These are phyloP conservation scores for Tangara arthus DNA, from an alignment of 2,797 vertebrate species.

Conservation along the genomic window DNA sequence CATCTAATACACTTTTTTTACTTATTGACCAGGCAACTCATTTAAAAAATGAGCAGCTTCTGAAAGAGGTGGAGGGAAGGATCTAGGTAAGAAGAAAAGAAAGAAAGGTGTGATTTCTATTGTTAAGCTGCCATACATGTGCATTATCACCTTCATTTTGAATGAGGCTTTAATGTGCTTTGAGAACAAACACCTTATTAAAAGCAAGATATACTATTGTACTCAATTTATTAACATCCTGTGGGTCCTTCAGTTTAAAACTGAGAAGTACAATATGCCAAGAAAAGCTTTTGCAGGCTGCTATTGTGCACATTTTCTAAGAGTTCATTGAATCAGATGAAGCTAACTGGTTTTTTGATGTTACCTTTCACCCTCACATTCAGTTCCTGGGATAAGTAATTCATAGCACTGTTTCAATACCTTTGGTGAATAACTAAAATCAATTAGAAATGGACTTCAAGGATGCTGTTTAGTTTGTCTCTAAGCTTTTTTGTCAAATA, in stretches of 20 bases:
- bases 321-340: neutral
- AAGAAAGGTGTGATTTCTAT: conserved; percentile 25
- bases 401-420: neutral
- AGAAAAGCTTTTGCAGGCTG: neutral
- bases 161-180: conserved; percentile 18
- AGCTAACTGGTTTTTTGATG: neutral
- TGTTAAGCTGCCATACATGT: neutral
- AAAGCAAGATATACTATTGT: conserved; percentile 36
- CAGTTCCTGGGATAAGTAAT: neutral
- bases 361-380: neutral
- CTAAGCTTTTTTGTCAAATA: neutral
- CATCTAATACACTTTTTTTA: conserved; percentile 1
- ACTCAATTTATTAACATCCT: conserved; percentile 45
- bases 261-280: neutral
- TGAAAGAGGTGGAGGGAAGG: neutral
- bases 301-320: neutral
- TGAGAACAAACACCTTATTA: conserved; percentile 49
- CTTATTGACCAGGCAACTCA: conserved; percentile 29
- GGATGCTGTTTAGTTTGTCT: neutral
- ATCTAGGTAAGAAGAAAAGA: neutral
- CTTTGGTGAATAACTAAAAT: neutral
- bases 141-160: conserved; percentile 26
- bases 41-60: conserved; percentile 5
- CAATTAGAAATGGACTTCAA: neutral
- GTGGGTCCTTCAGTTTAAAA: neutral